Evolutionary conservation across 2,113 vertebrate species (phyloP), one percentile per base, ranked within the genome.

Genomic region (Salvelinus namaycush): DNA sequence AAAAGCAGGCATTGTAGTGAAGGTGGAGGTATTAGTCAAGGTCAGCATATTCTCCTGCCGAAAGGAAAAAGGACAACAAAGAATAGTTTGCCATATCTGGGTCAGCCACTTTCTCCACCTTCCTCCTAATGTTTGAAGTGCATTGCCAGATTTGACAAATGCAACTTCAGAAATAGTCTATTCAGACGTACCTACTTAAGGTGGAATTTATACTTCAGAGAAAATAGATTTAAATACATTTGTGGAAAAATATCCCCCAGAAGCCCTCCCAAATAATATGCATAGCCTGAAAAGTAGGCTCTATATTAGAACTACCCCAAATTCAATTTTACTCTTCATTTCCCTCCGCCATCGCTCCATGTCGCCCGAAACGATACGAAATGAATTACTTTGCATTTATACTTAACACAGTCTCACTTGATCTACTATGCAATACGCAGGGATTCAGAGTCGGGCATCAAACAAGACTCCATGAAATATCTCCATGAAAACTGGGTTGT

Each of bases 61-160:
- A 84, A 89, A 84, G 77, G 34, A 24, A 74, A 73, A 74, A 24
- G 31, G 77, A 85, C 69, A 85, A 87, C 82, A 87, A 91, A 88
- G 87, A 82, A 76, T 86, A 86, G 77, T 67, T 78, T 22, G 13
- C 59, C 1, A 49, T 65, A 85, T 84, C 82, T 88, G 83, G 79
- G 83, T 87, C 90, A 85, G 76, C 31, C 64, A 48, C 59, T 79
- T 67, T 84, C 72, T 59, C 12, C 83, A 65, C 81, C 68, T 24
- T 31, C 24, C 51, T 73, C 57, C 39, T 44, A 44, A 57, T 68
- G 75, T 74, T 81, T 84, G 81, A 81, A 75, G 54, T 62, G 39
- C 39, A 77, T 44, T 44, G 39, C 39, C 39, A 44, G 39, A 44
- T 44, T 11, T 44, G 39, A 89, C 79, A 83, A 88, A 88, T 69